Base-by-base conservation (phyloP, 2,113 vertebrate genomes). In the Orycteropus afer region DNA sequence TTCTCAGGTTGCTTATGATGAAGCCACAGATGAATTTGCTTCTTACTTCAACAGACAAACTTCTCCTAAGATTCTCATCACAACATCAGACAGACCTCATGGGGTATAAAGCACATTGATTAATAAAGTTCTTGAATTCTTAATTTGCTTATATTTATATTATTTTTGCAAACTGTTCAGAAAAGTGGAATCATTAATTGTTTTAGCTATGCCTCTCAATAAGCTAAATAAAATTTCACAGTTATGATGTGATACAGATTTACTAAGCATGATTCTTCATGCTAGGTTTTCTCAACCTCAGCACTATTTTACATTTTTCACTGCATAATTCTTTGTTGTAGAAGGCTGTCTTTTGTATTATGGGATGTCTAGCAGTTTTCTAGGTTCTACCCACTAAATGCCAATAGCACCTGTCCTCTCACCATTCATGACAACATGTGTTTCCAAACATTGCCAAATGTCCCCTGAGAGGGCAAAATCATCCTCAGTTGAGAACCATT, bases 11-110 rank as follows among this genome's bases (percentile, higher is more conserved):
- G 99, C 99, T 90, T 99, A 99, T 96, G 99, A 99, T 93, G 99
- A 99, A 97, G 99, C 98, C 96, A 99, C 99, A 18, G 99, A 99
- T 98, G 99, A 99, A 97, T 99, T 99, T 98, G 99, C 99, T 73
- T 98, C 99, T 32, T 99, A 99, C 93, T 99, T 99, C 95, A 99
- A 99, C 29, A 99, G 99, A 86, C 97, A 99, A 71, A 99, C 99
- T 6, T 99, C 99, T 97, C 99, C 99, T n/a, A 99, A 99, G 98
- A 99, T 99, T 95, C 99, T 99, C 78, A 99, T 99, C 95, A 99
- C 99, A 42, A 99, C 99, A 69, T 99, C 99, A 80, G 99, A 99
- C 98, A 98, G 99, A 96, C 99, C 99, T 93, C 99, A 99, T 97
- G 99, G 99, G 98, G 99, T 99, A 98, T n/a, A n/a, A n/a, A 22